These are phyloP conservation scores for Temnothorax longispinosus DNA, from an alignment of 1,140 invertebrate genomes.

Conservation along the genomic window DNA sequence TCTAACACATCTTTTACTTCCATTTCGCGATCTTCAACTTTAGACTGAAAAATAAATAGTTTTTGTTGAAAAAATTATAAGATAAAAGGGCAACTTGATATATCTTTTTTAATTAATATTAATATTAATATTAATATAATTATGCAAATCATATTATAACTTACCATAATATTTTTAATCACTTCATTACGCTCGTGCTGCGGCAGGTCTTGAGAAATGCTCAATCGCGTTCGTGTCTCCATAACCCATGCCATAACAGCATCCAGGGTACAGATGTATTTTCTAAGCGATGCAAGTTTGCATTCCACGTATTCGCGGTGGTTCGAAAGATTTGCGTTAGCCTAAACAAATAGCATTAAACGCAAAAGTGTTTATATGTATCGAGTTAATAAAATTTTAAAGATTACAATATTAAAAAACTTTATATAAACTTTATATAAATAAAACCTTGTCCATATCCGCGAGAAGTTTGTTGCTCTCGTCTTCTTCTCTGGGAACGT, in stretches of 20 bases:
- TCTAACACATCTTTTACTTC: constrained; percentile 89
- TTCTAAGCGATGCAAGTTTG: constrained; percentile 87
- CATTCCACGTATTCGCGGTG: constrained; percentile 87
- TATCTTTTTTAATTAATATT: neutral
- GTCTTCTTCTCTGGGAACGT: constrained; percentile 81
- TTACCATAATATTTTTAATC: constrained; percentile 88
- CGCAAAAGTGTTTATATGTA: neutral
- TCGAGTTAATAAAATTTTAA: neutral
- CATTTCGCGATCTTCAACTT: constrained; percentile 87
- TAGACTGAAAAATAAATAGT: constrained; percentile 78
- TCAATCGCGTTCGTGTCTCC: constrained; percentile 85
- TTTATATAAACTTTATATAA: neutral
- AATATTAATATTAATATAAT: neutral
- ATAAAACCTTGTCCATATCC: constrained; percentile 86
- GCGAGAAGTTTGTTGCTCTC: constrained; percentile 82
- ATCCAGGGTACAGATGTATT: constrained; percentile 87
- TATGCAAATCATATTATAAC: constrained; percentile 20
- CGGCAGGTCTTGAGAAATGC: constrained; percentile 84
- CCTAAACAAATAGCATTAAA: constrained; percentile 77
- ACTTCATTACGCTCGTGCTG: constrained; percentile 86
- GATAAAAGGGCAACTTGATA: constrained; percentile 1
- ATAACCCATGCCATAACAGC: constrained; percentile 87
- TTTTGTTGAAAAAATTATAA: neutral
- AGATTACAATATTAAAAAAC: constrained; percentile 31
- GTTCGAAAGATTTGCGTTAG: constrained; percentile 83